Evolutionary conservation across 2,113 vertebrate species (phyloP), one percentile per base, ranked within the genome.

Genomic region (Psettodes erumei): DNA sequence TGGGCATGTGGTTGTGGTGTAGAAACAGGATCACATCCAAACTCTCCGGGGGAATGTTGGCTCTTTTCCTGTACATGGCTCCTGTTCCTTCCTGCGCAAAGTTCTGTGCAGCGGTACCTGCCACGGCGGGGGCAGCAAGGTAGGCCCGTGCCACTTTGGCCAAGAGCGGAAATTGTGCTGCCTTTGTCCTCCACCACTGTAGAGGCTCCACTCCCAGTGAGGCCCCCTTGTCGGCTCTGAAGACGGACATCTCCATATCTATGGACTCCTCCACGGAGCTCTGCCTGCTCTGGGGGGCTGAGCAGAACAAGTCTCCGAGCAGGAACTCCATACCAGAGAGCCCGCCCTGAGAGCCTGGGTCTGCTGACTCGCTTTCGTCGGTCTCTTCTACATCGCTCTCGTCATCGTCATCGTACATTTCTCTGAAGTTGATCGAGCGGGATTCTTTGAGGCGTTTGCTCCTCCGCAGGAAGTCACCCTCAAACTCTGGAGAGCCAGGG

Each of bases 121-220:
- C 91, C 21, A 91, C 93, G 0, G 92, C 93, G 0, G 92, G 93
- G 8, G 90, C 89, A 0, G 91, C 89, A 77, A 95, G 85, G 77
- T 92, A 87, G n/a, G 75, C 88, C 1, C 88, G 81, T 0, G 91
- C 91, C 2, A 85, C 92, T 0, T 51, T 71, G 5, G 93, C 90
- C 73, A 95, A 69, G 30, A 93, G 77, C 0, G 94, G 93, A 27
- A 94, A 92, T 85, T 94, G 93, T n/a, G 68, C 87, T 0, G 87
- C 84, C 35, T 93, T 94, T 1, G 72, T 90, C 58, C 89, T 92
- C 94, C 94, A 95, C 94, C 94, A 95, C 68, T 89, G 90, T 77
- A 94, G 71, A 5, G 94, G 94, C 40, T 94, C 93, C 69, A 93
- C 89, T 1, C 91, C 88, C 40, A 93, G 82, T 0, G 88, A 84